phyloP scores from a whole-genome alignment of 53 echinoderm and acorn worm genomes.

The Temnopleurus reevesii region DNA sequence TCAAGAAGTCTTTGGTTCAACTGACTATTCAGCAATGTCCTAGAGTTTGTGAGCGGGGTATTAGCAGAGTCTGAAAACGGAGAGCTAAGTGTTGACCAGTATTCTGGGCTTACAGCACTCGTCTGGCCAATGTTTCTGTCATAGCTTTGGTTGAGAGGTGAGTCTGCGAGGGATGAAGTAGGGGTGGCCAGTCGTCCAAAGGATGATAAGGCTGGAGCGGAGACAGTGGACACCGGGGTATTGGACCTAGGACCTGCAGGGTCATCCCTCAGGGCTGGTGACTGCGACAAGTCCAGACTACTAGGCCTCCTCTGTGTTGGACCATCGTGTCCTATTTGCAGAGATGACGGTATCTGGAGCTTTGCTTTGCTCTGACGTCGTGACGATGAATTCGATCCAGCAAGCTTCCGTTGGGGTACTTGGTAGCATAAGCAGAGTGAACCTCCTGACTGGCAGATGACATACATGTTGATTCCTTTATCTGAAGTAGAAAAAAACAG shows the following conservation, averaged over 20 bases:
- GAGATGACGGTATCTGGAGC: neutral
- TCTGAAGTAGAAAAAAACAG: conserved; percentile 40
- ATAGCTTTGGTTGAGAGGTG: neutral
- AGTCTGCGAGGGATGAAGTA: neutral
- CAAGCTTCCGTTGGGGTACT: conserved; percentile 63
- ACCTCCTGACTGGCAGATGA: conserved; percentile 76
- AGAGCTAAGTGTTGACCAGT: conserved; percentile 26
- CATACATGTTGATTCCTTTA: conserved; percentile 86
- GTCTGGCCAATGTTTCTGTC: neutral
- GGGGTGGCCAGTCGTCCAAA: neutral
- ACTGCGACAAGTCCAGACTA: neutral
- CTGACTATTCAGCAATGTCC: neutral
- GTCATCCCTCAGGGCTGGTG: neutral
- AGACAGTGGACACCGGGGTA: neutral
- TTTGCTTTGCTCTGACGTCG: conserved; percentile 32
- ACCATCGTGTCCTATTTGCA: neutral
- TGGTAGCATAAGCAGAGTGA: conserved; percentile 92
- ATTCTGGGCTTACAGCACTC: neutral
- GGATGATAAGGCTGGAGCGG: neutral
- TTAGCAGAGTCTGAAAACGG: conserved; percentile 11
- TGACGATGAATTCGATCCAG: conserved; percentile 2
- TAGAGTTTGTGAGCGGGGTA: neutral
- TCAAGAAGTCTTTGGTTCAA: neutral
- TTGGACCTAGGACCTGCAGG: neutral
- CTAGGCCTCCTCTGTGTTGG: neutral